phyloP scores from a whole-genome alignment of 2,888 invertebrate species.

The Protophormia terraenovae region DNA sequence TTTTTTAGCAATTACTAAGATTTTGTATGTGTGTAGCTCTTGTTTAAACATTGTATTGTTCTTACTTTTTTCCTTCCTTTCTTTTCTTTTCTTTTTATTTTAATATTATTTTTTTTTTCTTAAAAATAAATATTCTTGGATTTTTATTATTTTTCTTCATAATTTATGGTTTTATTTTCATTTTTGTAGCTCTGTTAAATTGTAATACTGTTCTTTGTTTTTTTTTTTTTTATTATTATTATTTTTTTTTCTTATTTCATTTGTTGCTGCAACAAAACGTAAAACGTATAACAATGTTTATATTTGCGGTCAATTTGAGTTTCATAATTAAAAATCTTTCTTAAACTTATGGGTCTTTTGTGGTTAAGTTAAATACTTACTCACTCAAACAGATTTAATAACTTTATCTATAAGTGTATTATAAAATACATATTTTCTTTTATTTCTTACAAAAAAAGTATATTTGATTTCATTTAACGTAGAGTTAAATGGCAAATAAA shows the following conservation, averaged over 20 bases:
- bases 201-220: background rate
- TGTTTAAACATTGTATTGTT: background rate
- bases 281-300: constrained; percentile 24
- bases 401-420: constrained; percentile 46
- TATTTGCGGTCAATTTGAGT: constrained; percentile 66
- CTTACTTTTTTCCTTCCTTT: background rate
- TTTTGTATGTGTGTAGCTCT: background rate
- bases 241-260: background rate
- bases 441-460: too few relatives aligned
- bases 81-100: background rate
- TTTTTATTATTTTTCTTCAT: constrained; percentile 25
- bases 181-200: constrained; percentile 13
- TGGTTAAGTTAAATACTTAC: constrained; percentile 46
- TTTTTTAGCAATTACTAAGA: background rate
- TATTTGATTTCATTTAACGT: background rate
- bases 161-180: constrained; percentile 47
- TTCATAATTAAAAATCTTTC: constrained; percentile 65
- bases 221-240: background rate
- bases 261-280: background rate
- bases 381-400: constrained; percentile 51
- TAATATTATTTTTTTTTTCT: background rate
- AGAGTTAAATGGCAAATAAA: constrained; percentile 4
- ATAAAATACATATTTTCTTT: background rate
- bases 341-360: constrained; percentile 52
- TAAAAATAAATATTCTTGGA: background rate